phyloP scores from a whole-genome alignment of 2,888 invertebrate species.

The Ophraella communa region DNA sequence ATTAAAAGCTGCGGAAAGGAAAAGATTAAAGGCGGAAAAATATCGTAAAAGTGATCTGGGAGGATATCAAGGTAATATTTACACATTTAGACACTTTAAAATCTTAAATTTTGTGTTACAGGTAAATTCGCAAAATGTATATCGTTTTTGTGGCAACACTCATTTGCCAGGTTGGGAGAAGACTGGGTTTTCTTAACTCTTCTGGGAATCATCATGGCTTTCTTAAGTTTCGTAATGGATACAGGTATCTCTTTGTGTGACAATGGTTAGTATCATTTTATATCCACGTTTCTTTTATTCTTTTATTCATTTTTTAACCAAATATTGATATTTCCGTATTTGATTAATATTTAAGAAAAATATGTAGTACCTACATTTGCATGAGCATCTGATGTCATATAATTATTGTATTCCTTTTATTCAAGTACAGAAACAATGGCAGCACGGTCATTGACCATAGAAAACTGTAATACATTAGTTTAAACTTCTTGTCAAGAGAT shows the following conservation, averaged over 20 bases:
- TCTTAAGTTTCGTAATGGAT: constrained; percentile 93
- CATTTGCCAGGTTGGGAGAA: constrained; percentile 87
- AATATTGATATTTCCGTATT: too few species aligned
- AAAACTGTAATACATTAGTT: too few species aligned
- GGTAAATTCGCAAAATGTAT: constrained; percentile 64
- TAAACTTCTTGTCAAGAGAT: too few species aligned
- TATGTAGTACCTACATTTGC: too few species aligned
- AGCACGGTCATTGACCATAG: too few species aligned
- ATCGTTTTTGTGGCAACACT: constrained; percentile 81
- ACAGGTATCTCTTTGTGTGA: constrained; percentile 90
- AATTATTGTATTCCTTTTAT: too few species aligned
- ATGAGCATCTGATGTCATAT: too few species aligned
- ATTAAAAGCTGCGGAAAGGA: constrained; percentile 71
- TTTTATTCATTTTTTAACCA: too few species aligned
- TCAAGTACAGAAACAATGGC: too few species aligned
- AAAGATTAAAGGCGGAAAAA: constrained; percentile 58
- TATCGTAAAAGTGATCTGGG: constrained; percentile 62
- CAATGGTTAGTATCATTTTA: constrained; percentile 29
- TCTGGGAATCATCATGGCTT: constrained; percentile 91
- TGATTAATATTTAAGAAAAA: too few species aligned
- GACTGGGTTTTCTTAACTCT: constrained; percentile 96
- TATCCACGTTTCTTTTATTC: too few species aligned
- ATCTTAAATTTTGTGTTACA: constrained; percentile 44
- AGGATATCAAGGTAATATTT: constrained; percentile 61
- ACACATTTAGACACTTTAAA: not conserved